phyloP scores from a whole-genome alignment of 2,888 invertebrate species.

The Julus scandinavius region DNA sequence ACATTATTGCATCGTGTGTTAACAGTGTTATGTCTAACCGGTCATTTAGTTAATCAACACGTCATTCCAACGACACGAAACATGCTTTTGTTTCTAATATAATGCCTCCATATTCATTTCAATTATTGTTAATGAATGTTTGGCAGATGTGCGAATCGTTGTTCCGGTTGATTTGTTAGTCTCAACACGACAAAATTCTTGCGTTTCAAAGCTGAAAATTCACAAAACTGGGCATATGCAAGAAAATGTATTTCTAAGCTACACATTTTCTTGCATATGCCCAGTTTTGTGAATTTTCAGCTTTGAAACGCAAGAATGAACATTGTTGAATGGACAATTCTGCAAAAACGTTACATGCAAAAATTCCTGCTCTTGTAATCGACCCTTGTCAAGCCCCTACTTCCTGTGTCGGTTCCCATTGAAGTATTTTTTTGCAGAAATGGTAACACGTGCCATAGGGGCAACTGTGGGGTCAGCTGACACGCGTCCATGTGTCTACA shows the following conservation, averaged over 20 bases:
- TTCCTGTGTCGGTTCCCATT: constrained; percentile 40
- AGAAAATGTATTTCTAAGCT: too few species aligned
- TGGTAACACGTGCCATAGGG: neutral
- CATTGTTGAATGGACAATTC: too few species aligned
- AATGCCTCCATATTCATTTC: constrained; percentile 34
- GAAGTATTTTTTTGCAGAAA: neutral
- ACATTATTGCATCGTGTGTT: neutral
- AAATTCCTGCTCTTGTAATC: neutral
- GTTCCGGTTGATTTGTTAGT: neutral
- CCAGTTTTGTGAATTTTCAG: too few species aligned
- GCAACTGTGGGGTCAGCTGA: neutral
- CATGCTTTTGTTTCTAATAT: constrained; percentile 10
- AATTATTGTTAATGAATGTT: neutral
- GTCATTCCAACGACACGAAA: neutral
- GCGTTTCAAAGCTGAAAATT: too few species aligned
- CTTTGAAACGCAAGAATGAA: too few species aligned
- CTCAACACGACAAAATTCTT: neutral
- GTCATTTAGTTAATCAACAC: constrained; percentile 25
- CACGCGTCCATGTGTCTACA: neutral
- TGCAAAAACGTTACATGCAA: too few species aligned
- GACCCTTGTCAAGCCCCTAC: neutral
- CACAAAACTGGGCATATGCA: too few species aligned
- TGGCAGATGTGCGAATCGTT: neutral
- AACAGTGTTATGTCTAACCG: neutral
- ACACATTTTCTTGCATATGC: too few species aligned